Conservation (phyloP, 2,888 invertebrate species). For the Leptodirus hochenwartii region DNA sequence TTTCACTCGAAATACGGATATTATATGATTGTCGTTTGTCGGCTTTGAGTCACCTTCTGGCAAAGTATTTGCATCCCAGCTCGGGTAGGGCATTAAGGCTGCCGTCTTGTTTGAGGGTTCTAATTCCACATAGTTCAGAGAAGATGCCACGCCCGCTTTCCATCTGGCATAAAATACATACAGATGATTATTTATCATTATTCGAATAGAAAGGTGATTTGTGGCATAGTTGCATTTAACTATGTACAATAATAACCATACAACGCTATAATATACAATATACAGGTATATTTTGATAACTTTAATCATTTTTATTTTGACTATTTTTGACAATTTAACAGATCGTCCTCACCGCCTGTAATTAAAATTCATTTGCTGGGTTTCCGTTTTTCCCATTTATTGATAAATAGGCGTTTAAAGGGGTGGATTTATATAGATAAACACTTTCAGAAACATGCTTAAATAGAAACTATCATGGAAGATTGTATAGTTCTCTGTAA, state of each 20-base stretch:
- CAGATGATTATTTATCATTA: too few species aligned
- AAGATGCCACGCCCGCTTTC: constrained; percentile 51
- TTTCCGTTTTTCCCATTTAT: too few species aligned
- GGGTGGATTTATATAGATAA: too few species aligned
- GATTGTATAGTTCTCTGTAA: too few species aligned
- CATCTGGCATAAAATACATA: constrained; percentile 25
- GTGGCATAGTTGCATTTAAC: background rate
- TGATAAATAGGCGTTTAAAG: too few species aligned
- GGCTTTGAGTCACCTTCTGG: constrained; percentile 32
- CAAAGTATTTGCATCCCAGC: constrained; percentile 60
- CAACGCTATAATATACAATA: constrained; percentile 1
- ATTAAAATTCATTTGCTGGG: too few species aligned
- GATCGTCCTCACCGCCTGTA: too few species aligned
- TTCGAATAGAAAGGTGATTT: too few species aligned
- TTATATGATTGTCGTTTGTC: constrained; percentile 35
- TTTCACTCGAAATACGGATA: constrained; percentile 54
- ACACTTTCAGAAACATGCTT: too few species aligned
- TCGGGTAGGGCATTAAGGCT: constrained; percentile 54
- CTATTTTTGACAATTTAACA: too few species aligned
- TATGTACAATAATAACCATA: background rate
- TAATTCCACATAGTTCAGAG: constrained; percentile 46
- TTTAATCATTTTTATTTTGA: too few species aligned
- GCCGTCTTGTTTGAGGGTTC: constrained; percentile 46
- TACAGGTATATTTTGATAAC: background rate
- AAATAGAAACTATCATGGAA: too few species aligned